Base-by-base conservation (phyloP, 2,797 vertebrate species). In the Scarus forsteni region DNA sequence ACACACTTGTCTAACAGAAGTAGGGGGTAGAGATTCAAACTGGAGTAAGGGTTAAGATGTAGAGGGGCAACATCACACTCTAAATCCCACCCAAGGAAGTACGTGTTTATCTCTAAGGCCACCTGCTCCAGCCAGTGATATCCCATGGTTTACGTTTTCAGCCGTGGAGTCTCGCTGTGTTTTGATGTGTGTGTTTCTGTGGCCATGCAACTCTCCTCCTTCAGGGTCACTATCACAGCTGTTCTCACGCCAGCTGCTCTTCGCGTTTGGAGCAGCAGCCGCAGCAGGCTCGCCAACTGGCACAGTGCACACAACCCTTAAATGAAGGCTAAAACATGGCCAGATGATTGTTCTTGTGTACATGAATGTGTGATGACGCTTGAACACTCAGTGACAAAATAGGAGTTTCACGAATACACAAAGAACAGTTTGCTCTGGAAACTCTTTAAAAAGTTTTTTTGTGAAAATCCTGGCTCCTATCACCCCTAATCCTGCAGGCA, bases 141-240 rank as follows among this genome's bases (percentile, higher is more conserved):
- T 85, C 84, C 87, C 62, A 80, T n/a, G 73, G 87, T 89, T 88
- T 82, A 85, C 79, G 58, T 80, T 86, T 80, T 60, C 65, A 68
- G 79, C 81, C 74, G 42, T 60, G 77, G 82, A 84, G 83, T 70
- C 83, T 69, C 13, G 79, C 81, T 77, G 85, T 83, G 86, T 89
- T 89, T 88, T 84, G 76, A 83, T 85, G 70, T 60, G 66, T 64
- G 63, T 40, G 43, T 69, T 68, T 82, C 66, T 14, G 63, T 65
- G 71, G 75, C 70, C 50, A 0, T 15, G 79, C 51, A 72, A 80
- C 77, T 80, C 79, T 69, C 35, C 75, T 74, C 74, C 61, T 77
- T 63, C 53, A 64, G 81, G 87, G 85, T 90, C 85, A 86, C 77
- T 66, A 58, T 81, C 76, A 67, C 86, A 90, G 83, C 84, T 90